Percentiles rank a stretch among this genome's conserved stretches.
Evolutionary conservation across 37 sponge, comb jelly and placozoan genomes (phyloP).

Genomic region (Ephydatia muelleri): DNA sequence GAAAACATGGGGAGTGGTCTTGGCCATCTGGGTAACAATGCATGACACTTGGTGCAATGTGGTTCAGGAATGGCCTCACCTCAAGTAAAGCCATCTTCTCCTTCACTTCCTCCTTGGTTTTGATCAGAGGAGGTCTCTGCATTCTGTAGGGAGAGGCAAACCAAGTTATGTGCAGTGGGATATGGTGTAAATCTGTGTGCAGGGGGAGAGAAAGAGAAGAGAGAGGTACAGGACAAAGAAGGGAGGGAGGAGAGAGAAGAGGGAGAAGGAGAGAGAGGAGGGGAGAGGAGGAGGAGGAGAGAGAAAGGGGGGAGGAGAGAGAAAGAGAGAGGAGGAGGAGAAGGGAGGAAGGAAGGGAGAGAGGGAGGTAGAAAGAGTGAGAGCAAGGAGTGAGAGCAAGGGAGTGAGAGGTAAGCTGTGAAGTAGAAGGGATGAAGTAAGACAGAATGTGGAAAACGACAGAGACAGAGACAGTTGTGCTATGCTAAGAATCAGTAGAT

Average conservation of each 20-base stretch:
- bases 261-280: background rate
- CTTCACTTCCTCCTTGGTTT: constrained; percentile 71
- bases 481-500: background rate
- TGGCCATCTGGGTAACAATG: too few relatives aligned
- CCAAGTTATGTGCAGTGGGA: background rate
- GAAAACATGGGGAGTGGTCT: background rate
- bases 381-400: constrained; percentile 3
- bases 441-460: background rate
- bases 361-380: background rate
- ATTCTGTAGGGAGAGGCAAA: constrained; percentile 32
- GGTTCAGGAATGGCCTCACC: constrained; percentile 20
- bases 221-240: background rate
- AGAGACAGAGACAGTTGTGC: background rate
- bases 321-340: constrained; percentile 2
- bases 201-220: background rate
- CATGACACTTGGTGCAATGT: background rate
- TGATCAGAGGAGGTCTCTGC: constrained; percentile 86
- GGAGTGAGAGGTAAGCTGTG: background rate
- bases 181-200: background rate
- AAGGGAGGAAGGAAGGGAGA: background rate
- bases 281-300: background rate
- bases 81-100: constrained; percentile 84
- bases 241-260: too few relatives aligned
- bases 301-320: background rate
- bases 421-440: too few relatives aligned